Base-by-base conservation (phyloP, 2,113 vertebrate species). In the Todiramphus chloris region DNA sequence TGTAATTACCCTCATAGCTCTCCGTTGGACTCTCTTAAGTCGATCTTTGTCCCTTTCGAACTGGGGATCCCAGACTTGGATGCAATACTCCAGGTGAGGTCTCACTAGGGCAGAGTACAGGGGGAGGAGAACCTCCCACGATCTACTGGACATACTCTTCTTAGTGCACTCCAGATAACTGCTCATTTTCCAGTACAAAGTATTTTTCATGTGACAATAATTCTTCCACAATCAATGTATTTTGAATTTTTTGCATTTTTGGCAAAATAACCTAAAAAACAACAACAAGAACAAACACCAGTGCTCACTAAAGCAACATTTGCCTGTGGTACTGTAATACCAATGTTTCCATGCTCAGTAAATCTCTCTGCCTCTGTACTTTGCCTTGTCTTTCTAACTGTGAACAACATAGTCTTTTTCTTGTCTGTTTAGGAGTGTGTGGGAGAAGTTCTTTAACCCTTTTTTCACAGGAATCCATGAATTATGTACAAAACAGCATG, bases 281-380 rank as follows among this genome's bases (percentile, higher is more conserved):
- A 48, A 10, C 27, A 35, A 39, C 10, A 37, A 24, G 9, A 8
- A 0, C 15, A 58, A 86, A 95, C 1, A 73, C 10, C 27, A 55
- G 51, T 0, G 0, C 19, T 86, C 25, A 11, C 14, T 63, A 63
- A 13, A 3, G 4, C 5, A 53, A 35, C 0, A 0, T 62, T 88
- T 92, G 59, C 16, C 41, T n/a, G 8, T 63, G 25, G 28, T 77
- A 56, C 24, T 41, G 10, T n/a, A 83, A 59, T 27, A 67, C 17
- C 16, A 64, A 35, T 55, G 81, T 0, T 30, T 89, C 33, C 30
- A 70, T 5, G 18, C 3, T 15, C 30, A 70, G 28, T 44, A 90
- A 79, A 83, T 62, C 37, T 62, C 21, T 63, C 28, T 85, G 16
- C 5, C 15, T 80, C 11, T 74, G 12, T 62, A n/a, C 19, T 75